Evolutionary conservation across 2,113 vertebrate species (phyloP).

Genomic region (Myocastor coypus): DNA sequence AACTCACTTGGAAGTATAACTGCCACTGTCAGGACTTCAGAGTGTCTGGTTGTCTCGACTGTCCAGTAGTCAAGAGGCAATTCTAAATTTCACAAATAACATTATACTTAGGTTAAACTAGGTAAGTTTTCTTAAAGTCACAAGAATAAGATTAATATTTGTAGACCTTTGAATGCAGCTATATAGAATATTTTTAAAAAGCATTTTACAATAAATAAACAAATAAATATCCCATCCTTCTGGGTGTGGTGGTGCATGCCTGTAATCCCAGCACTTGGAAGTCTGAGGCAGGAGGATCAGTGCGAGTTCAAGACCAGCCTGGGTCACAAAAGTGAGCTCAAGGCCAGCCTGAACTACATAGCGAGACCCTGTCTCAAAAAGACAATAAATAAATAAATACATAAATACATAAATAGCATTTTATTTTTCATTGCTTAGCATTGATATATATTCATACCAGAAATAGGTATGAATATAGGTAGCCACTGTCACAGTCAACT

Average conservation of each 20-base stretch:
- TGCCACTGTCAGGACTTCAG: background rate
- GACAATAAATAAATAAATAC: too few species aligned
- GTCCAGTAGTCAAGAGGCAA: background rate
- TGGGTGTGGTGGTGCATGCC: too few species aligned
- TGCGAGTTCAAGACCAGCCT: too few species aligned
- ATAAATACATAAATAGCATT: background rate
- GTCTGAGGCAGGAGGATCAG: too few species aligned
- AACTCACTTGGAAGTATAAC: background rate
- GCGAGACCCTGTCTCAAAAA: too few species aligned
- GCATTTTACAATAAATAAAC: too few species aligned
- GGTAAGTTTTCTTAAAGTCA: background rate
- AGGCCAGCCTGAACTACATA: too few species aligned
- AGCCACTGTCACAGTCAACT: background rate
- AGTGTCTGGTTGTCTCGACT: background rate
- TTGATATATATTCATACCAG: background rate
- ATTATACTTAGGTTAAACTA: background rate
- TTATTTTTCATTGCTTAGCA: conserved; percentile 57
- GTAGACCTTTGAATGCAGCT: background rate
- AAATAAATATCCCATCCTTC: too few species aligned
- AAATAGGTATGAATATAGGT: background rate
- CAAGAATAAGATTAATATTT: background rate
- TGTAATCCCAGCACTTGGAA: too few species aligned
- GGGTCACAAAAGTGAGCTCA: too few species aligned
- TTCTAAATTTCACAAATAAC: conserved; percentile 14
- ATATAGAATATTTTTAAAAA: background rate